Conservation (phyloP, 2,797 vertebrate species). For the Channa striata region DNA sequence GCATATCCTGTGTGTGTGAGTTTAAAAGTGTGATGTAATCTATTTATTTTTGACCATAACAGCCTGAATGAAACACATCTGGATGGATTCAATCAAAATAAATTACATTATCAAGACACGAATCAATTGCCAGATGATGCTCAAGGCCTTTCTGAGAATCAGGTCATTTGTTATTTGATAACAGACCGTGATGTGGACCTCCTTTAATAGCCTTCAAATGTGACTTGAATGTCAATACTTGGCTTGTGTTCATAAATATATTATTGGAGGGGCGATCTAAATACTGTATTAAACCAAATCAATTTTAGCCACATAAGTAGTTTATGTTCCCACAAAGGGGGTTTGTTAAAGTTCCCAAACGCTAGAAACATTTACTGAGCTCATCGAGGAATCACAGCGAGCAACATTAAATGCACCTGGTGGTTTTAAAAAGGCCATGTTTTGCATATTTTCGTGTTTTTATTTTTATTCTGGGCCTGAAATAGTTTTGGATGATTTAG, state of each 20-base stretch:
- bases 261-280: constrained; percentile 17
- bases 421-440: no score
- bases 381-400: background rate
- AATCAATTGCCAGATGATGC: constrained; percentile 28
- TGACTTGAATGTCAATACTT: constrained; percentile 48
- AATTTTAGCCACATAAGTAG: constrained; percentile 6
- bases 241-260: constrained; percentile 36
- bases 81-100: constrained; percentile 15
- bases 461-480: no score
- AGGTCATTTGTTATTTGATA: constrained; percentile 38
- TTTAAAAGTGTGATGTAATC: background rate
- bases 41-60: background rate
- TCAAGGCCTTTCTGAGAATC: constrained; percentile 6
- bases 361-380: background rate
- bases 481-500: no score
- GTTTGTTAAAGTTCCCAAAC: background rate
- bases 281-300: constrained; percentile 30
- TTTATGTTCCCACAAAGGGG: constrained; percentile 11
- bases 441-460: no score
- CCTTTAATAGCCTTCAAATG: constrained; percentile 36
- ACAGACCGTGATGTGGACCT: constrained; percentile 32
- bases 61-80: constrained; percentile 12
- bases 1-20: background rate
- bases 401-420: no score
- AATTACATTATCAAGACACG: constrained; percentile 20